Conservation (phyloP, 1,140 invertebrate species). For the Aleiodes sp. region DNA sequence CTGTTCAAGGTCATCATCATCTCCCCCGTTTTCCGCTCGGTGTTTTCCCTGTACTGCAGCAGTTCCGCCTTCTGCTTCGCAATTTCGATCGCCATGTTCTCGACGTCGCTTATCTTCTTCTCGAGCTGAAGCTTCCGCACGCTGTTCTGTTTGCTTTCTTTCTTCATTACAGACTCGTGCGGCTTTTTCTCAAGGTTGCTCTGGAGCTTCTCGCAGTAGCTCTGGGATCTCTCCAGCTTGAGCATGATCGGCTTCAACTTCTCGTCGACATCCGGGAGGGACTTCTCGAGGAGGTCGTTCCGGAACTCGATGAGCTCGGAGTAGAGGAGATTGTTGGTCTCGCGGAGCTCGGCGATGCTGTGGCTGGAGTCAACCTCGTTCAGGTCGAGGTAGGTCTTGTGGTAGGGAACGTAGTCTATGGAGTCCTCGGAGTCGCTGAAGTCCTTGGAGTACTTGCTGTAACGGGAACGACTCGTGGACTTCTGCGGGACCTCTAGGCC, state of each 20-base stretch:
- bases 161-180: constrained; percentile 49
- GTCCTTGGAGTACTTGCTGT: constrained; percentile 47
- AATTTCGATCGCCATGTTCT: constrained; percentile 65
- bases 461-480: constrained; percentile 39
- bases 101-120: constrained; percentile 64
- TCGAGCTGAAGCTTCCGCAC: constrained; percentile 56
- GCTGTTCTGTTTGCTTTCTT: constrained; percentile 54
- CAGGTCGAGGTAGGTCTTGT: constrained; percentile 51
- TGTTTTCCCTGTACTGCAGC: constrained; percentile 56
- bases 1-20: constrained; percentile 52
- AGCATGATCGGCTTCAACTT: constrained; percentile 51
- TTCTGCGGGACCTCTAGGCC: constrained; percentile 69
- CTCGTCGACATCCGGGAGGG: constrained; percentile 44
- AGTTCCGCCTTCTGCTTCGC: constrained; percentile 64
- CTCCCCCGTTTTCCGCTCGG: constrained; percentile 53
- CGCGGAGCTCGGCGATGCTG: constrained; percentile 53
- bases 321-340: constrained; percentile 50
- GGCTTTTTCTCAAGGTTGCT: constrained; percentile 49
- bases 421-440: constrained; percentile 62
- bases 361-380: constrained; percentile 45
- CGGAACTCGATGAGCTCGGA: constrained; percentile 50
- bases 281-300: constrained; percentile 43
- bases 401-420: constrained; percentile 49
- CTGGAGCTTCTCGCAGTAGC: constrained; percentile 54
- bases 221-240: constrained; percentile 52